Evolutionary conservation across 1,140 invertebrate species (phyloP), one percentile per base, ranked within the genome.

Genomic region (Drosophila sp.): DNA sequence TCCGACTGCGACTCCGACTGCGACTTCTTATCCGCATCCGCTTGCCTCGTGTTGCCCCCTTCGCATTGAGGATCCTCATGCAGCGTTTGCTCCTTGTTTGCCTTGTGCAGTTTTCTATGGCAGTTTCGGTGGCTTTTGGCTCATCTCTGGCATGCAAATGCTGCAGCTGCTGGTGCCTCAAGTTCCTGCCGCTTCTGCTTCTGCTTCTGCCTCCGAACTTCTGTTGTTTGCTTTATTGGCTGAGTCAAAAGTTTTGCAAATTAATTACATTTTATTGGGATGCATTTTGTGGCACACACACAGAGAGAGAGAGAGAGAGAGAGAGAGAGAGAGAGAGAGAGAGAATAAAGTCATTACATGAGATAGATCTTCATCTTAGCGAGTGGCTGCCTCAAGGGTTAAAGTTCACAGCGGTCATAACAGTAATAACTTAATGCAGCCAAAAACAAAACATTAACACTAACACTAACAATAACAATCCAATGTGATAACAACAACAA

Each of bases 221-320:
- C 57, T 54, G 41, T 41, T 43, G 43, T 50, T 45, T 56, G 66
- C 76, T 83, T 82, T 83, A 83, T 83, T 83, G 80, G 80, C 78
- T 87, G 65, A 72, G 74, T n/a, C 54, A 80, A 50, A 86, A 86
- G 48, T 73, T 81, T 86, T 76, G 59, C 82, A 87, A 86, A 86
- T 86, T 87, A 86, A 86, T 86, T 87, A 86, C 78, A 86, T 87
- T 86, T 87, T 81, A 86, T 86, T 83, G 76, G 80, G 65, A 34
- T 78, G 62, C 74, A 64, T 32, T 43, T 27, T 18, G 36, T 6
- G 36, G 41, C n/a, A 32, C n/a, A n/a, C n/a, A n/a, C n/a, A n/a
- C n/a, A n/a, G n/a, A n/a, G n/a, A n/a, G n/a, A n/a, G n/a, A 29
- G 25, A 38, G 36, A 27, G 7, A 11, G 21, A 25, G 18, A 25